Evolutionary conservation across 2,888 invertebrate genomes (phyloP).

Genomic region (Erebia epiphron): DNA sequence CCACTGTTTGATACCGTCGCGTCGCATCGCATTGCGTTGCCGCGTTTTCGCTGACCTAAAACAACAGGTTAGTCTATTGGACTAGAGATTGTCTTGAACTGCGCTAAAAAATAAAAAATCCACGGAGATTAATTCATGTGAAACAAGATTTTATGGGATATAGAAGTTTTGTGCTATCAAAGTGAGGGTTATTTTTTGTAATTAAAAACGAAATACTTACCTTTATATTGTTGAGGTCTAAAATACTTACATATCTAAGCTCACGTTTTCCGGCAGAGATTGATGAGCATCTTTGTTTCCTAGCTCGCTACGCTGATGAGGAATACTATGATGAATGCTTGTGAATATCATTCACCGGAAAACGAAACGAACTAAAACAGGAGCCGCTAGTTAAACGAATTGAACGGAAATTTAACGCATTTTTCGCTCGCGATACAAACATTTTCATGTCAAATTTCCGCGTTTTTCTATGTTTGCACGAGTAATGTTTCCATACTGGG

Average conservation of each 20-base stretch:
- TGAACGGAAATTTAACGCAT: not conserved
- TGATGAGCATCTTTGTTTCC: conserved; percentile 60
- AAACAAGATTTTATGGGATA: too few species aligned
- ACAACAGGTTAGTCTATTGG: too few species aligned
- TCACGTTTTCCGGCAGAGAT: conserved; percentile 53
- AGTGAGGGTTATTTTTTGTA: not conserved
- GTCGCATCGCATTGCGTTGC: too few species aligned
- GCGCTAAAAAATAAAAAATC: too few species aligned
- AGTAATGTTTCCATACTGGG: not conserved
- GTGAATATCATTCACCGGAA: conserved; percentile 4
- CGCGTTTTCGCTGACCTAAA: too few species aligned
- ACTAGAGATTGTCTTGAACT: too few species aligned
- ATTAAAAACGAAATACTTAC: not conserved
- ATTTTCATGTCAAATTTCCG: conserved; percentile 1
- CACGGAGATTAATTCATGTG: too few species aligned
- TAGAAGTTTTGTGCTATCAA: too few species aligned
- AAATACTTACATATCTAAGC: not conserved
- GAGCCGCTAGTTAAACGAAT: conserved; percentile 9
- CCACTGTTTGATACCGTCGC: too few species aligned
- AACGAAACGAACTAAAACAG: conserved; percentile 9
- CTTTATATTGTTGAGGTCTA: not conserved
- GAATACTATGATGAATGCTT: conserved; percentile 13
- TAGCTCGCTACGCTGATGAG: conserved; percentile 52
- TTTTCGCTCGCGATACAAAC: conserved; percentile 2
- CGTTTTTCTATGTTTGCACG: not conserved